Percentiles rank a stretch among this genome's conserved stretches.
phyloP scores from a whole-genome alignment of 2,797 vertebrate genomes.

The Mormyrops boulengeri region DNA sequence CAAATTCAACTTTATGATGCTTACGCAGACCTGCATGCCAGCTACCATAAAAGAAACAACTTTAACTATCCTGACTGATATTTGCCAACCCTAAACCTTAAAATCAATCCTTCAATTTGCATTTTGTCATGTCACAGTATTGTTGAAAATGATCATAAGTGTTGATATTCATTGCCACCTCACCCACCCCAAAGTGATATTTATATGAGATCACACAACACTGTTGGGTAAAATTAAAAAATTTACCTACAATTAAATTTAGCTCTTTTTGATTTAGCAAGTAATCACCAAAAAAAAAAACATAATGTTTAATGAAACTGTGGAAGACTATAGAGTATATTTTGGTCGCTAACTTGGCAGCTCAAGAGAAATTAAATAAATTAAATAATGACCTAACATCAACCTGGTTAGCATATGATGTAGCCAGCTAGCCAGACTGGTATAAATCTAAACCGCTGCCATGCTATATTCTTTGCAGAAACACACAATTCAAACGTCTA shows the following conservation, averaged over 20 bases:
- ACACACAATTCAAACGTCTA: background rate
- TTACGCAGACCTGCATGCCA: background rate
- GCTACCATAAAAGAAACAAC: background rate
- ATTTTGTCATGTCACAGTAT: background rate
- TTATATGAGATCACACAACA: background rate
- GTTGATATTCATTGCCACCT: background rate
- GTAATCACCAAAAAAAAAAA: background rate
- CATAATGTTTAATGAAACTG: background rate
- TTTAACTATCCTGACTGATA: background rate
- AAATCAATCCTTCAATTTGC: background rate
- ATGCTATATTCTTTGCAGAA: background rate
- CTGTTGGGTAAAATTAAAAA: background rate
- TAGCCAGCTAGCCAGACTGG: background rate
- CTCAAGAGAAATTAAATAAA: background rate
- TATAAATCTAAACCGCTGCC: background rate
- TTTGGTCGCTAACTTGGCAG: background rate
- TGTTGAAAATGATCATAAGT: background rate
- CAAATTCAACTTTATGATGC: background rate
- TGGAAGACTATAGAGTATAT: background rate
- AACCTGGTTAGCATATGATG: background rate
- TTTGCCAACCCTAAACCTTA: background rate
- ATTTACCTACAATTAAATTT: background rate
- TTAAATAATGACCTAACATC: background rate
- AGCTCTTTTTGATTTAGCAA: background rate
- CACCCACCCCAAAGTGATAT: background rate